Percentiles rank a stretch among this genome's conserved stretches.
These are phyloP conservation scores for Himalopsyche tibetana DNA, from an alignment of 2,888 invertebrate genomes.

Conservation along the genomic window DNA sequence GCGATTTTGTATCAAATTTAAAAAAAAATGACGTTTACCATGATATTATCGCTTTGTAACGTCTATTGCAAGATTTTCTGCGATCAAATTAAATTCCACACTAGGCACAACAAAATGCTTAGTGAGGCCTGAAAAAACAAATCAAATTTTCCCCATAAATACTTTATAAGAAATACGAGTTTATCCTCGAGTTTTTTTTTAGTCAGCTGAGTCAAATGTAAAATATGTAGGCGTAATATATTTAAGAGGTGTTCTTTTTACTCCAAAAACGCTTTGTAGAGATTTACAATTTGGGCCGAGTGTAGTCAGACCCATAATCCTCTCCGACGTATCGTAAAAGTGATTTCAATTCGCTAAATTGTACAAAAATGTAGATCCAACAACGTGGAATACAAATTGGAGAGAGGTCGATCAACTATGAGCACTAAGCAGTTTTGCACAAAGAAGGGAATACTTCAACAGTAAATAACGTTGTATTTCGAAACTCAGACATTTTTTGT, in stretches of 20 bases:
- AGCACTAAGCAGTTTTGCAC: not conserved
- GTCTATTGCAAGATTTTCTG: no score
- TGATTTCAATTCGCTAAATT: slow-evolving; percentile 11
- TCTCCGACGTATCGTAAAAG: slow-evolving; percentile 16
- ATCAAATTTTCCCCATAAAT: no score
- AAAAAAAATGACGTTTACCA: no score
- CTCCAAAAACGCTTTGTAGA: slow-evolving; percentile 16
- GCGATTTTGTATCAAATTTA: no score
- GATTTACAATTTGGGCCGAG: slow-evolving; percentile 15
- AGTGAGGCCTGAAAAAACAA: no score
- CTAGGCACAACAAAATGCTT: no score
- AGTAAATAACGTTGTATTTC: slow-evolving; percentile 11
- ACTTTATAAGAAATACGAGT: no score
- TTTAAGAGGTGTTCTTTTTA: not conserved
- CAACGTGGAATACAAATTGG: slow-evolving; percentile 6
- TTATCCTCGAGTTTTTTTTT: no score
- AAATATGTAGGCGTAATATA: not conserved
- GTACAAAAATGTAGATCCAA: slow-evolving; percentile 26
- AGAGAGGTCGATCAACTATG: slow-evolving; percentile 29
- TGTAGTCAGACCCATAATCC: not conserved
- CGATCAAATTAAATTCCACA: no score
- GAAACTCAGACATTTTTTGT: not conserved
- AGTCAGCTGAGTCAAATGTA: no score
- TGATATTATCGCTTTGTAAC: no score
- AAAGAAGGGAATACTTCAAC: not conserved